Percentiles rank a stretch among this genome's conserved stretches.
Conservation (phyloP, 1,140 invertebrate genomes). For the Reticulitermes speratus region DNA sequence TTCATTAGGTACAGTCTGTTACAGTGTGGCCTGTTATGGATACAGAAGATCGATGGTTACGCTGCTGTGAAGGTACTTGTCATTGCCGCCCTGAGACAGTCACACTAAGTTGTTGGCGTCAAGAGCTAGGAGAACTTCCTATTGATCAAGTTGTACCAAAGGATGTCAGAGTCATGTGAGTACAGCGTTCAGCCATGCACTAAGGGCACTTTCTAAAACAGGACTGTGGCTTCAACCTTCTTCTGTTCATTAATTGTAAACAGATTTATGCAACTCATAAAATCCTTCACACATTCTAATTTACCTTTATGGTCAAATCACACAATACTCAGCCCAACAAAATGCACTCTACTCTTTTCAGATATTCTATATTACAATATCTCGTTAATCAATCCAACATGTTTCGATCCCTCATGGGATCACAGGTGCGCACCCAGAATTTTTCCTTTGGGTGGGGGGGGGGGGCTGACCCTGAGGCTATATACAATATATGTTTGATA, state of each 20-base stretch:
- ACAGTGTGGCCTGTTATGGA: constrained; percentile 66
- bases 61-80: constrained; percentile 68
- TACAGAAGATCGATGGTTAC: constrained; percentile 63
- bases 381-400: too few relatives aligned
- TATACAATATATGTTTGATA: too few relatives aligned
- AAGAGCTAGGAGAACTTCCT: constrained; percentile 61
- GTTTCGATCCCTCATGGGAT: too few relatives aligned
- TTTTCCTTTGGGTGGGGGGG: too few relatives aligned
- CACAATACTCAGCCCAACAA: too few relatives aligned
- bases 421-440: too few relatives aligned
- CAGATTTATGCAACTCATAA: too few relatives aligned
- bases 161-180: constrained; percentile 67
- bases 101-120: constrained; percentile 70
- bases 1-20: not conserved
- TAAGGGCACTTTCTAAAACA: not conserved
- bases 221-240: not conserved
- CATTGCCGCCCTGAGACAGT: constrained; percentile 64
- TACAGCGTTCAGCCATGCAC: constrained; percentile 32
- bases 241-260: not conserved
- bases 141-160: constrained; percentile 65
- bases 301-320: not conserved
- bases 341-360: too few relatives aligned
- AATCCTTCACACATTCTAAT: too few relatives aligned
- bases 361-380: too few relatives aligned
- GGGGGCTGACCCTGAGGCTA: too few relatives aligned